These are phyloP conservation scores for Cairina moschata DNA, from an alignment of 2,113 vertebrate genomes.

Conservation along the genomic window DNA sequence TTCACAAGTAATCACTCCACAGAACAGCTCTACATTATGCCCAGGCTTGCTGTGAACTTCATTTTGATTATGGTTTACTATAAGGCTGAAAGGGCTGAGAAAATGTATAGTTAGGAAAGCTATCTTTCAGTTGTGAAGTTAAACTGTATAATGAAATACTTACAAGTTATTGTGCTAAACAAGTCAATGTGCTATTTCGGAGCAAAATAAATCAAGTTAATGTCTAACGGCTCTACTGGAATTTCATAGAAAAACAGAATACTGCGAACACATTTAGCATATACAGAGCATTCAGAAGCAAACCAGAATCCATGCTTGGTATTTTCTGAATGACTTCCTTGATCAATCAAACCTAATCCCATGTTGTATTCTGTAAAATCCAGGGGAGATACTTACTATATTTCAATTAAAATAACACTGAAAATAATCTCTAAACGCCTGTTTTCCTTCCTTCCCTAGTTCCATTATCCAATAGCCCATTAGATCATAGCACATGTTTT, in stretches of 20 bases:
- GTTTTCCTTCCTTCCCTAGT: constrained; percentile 42
- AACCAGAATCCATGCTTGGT: background rate
- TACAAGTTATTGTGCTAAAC: background rate
- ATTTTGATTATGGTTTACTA: background rate
- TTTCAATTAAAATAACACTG: background rate
- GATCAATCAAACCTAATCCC: background rate
- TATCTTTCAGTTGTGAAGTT: background rate
- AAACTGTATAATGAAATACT: background rate
- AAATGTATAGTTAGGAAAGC: no score
- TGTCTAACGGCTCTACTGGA: background rate
- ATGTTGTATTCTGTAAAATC: background rate
- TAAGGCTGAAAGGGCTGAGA: background rate
- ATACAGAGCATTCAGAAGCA: background rate
- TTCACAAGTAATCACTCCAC: background rate
- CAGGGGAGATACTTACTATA: background rate
- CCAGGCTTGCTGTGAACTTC: background rate
- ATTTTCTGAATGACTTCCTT: background rate
- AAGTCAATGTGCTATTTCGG: background rate
- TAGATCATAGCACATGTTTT: background rate
- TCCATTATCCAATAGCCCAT: background rate
- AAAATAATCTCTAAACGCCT: background rate
- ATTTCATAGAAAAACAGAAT: background rate
- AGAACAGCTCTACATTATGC: background rate
- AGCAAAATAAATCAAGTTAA: background rate
- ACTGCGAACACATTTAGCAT: background rate